A percentile compares a stretch with the other conserved stretches of the same genome.
phyloP scores from a whole-genome alignment of 2,888 invertebrate genomes.

The Eurytoma californica region DNA sequence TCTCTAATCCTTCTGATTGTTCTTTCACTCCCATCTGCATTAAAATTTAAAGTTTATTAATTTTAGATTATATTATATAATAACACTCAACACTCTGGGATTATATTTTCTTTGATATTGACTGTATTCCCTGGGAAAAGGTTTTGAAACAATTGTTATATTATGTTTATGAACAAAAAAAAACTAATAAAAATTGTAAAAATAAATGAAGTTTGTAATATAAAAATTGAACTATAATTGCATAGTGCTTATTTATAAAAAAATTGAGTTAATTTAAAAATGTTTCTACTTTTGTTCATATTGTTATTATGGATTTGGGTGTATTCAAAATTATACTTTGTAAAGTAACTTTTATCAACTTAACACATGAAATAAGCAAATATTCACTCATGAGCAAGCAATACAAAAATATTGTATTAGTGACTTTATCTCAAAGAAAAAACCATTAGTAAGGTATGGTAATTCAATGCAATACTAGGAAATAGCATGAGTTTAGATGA shows the following conservation, averaged over 20 bases:
- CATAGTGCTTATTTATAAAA: too few relatives aligned
- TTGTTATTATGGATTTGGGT: too few relatives aligned
- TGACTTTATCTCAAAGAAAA: neutral
- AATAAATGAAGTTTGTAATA: too few relatives aligned
- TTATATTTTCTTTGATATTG: neutral
- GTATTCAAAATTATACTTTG: too few relatives aligned
- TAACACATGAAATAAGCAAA: too few relatives aligned
- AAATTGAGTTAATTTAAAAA: too few relatives aligned
- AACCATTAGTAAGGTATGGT: constrained; percentile 22
- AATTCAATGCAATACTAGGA: constrained; percentile 12
- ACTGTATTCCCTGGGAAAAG: constrained; percentile 12
- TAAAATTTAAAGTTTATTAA: constrained; percentile 50
- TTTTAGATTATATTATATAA: neutral
- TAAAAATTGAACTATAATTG: too few relatives aligned
- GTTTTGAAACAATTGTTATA: neutral
- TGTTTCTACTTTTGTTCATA: too few relatives aligned
- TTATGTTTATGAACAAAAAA: constrained; percentile 3
- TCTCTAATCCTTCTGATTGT: constrained; percentile 91
- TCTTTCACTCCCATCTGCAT: constrained; percentile 90
- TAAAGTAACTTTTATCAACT: too few relatives aligned
- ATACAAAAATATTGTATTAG: too few relatives aligned
- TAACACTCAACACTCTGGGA: constrained; percentile 41
- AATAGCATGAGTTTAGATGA: constrained; percentile 5
- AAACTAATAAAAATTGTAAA: neutral
- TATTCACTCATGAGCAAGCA: too few relatives aligned